phyloP scores from a whole-genome alignment of 2,888 invertebrate genomes.

The Seira ritae region DNA sequence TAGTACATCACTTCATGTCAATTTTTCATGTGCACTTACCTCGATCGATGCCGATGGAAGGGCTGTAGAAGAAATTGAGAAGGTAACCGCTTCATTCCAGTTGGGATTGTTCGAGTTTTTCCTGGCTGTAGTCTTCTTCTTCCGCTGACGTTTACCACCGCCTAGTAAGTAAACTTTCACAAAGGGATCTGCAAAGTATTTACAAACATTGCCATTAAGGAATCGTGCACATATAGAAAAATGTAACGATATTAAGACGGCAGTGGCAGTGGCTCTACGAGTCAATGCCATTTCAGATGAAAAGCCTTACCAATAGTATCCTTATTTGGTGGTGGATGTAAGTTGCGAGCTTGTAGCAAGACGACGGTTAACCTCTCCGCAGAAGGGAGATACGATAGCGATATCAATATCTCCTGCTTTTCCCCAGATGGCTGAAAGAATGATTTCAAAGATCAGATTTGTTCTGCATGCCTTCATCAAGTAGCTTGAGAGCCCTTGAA shows the following conservation, averaged over 20 bases:
- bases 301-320: constrained; percentile 56
- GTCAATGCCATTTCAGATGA: too few species aligned
- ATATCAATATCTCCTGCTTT: constrained; percentile 87
- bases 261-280: too few species aligned
- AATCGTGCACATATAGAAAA: too few species aligned
- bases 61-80: constrained; percentile 86
- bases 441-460: background rate
- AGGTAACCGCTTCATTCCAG: constrained; percentile 94
- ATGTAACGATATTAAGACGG: too few species aligned
- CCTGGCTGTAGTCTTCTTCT: constrained; percentile 90
- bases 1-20: background rate
- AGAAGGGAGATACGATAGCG: constrained; percentile 91
- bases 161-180: constrained; percentile 90
- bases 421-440: constrained; percentile 82
- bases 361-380: constrained; percentile 86
- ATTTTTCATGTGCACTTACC: constrained; percentile 77
- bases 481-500: too few species aligned
- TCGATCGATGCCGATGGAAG: constrained; percentile 88
- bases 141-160: constrained; percentile 89
- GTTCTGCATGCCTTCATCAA: too few species aligned
- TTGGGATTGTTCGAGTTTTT: constrained; percentile 87
- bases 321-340: constrained; percentile 62
- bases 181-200: constrained; percentile 84
- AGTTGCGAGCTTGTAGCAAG: constrained; percentile 58
- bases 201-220: background rate